Evolutionary conservation across 1,140 invertebrate species (phyloP), one percentile per base, ranked within the genome.

Genomic region (Brachionus koreanus): DNA sequence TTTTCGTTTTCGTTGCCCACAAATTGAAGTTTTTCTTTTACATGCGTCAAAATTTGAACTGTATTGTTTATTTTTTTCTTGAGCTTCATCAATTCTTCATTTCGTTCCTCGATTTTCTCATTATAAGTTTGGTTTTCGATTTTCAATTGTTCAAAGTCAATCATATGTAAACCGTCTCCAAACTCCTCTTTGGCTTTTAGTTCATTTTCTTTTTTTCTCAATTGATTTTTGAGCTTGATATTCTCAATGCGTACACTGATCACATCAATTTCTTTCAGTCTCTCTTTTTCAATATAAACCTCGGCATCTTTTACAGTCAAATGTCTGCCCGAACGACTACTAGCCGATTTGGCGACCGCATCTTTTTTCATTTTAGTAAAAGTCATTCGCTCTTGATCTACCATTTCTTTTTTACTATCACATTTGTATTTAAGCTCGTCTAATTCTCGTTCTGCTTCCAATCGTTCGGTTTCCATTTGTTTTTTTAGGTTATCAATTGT

Each of bases 51-150:
- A 0, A 89, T 86, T 84, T 89, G 87, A n/a, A 89, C 87, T 9
- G 87, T 88, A 79, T 86, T 87, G 4, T 87, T 88, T 23, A 89
- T 89, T 84, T 89, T 89, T 84, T 88, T 88, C 13, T 86, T 83
- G 33, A 89, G 83, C 83, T 89, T 89, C 63, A 88, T 83, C 57
- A 89, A 83, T 82, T 89, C 88, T 85, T 88, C 88, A 86, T 88
- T 88, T 84, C 88, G 85, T 83, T 89, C 88, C 83, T 89, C 88
- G 82, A 89, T 89, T 84, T 89, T 89, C 83, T 89, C 88, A 85
- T 89, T 89, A 82, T 89, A 89, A 13, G 88, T 89, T 83, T 89
- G 88, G 83, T 89, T 89, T 84, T 89, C 88, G 85, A 89, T 89
- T 84, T 89, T 89, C 75, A 89, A 84, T 84, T 89, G 88, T 85